Percentiles rank a stretch among this genome's conserved stretches.
Conservation (phyloP, 2,113 vertebrate genomes). For the Cathartes aura region DNA sequence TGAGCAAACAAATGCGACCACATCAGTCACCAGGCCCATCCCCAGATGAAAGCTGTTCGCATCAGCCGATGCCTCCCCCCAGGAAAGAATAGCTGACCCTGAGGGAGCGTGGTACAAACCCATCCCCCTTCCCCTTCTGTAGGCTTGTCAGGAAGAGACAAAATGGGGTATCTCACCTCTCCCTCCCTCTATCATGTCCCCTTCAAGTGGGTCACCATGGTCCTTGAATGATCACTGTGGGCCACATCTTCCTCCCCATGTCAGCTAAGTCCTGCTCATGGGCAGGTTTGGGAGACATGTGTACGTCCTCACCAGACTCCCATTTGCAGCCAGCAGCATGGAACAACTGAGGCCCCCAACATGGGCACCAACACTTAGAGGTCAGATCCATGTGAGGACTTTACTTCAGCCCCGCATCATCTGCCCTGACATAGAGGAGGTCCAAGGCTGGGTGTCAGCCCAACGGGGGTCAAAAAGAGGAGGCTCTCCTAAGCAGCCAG, state of each 20-base stretch:
- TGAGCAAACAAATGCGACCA: slow-evolving; percentile 78
- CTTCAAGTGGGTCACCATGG: background rate
- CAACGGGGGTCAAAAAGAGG: fast-evolving
- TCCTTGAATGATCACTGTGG: background rate
- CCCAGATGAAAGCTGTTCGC: slow-evolving; percentile 62
- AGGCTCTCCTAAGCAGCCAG: fast-evolving
- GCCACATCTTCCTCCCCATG: background rate
- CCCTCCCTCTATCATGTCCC: too few relatives aligned
- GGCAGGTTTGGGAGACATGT: background rate
- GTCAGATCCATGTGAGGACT: background rate
- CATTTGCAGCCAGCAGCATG: background rate
- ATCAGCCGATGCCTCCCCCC: slow-evolving; percentile 39
- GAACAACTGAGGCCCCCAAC: fast-evolving
- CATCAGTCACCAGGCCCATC: slow-evolving; percentile 54
- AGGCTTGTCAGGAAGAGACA: background rate
- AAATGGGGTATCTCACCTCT: background rate
- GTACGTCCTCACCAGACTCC: background rate
- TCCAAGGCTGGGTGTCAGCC: background rate
- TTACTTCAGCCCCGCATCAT: background rate
- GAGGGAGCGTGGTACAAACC: background rate
- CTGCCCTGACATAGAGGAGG: fast-evolving
- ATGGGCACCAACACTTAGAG: background rate
- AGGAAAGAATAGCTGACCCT: slow-evolving; percentile 46
- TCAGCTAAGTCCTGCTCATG: fast-evolving
- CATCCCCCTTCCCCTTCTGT: background rate